Percentiles rank a stretch among this genome's conserved stretches.
Evolutionary conservation across 1,140 invertebrate genomes (phyloP).

Genomic region (Drosophila burlai): DNA sequence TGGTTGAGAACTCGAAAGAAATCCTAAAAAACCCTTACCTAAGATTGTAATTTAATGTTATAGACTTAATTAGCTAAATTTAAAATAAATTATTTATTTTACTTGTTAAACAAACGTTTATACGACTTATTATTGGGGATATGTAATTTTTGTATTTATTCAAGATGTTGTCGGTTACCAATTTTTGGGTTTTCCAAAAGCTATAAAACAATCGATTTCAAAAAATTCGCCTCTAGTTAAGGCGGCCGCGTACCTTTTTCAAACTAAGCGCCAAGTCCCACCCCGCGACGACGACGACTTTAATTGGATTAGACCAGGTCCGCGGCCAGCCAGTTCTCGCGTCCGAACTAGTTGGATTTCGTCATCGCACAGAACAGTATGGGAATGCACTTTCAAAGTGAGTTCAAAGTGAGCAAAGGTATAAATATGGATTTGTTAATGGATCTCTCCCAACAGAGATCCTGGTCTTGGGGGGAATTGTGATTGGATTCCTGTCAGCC

Average conservation of each 20-base stretch:
- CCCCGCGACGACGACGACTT: constrained; percentile 7
- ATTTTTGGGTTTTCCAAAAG: too few species aligned
- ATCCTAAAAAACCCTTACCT: not conserved
- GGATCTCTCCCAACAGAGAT: constrained; percentile 49
- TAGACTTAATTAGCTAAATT: not conserved
- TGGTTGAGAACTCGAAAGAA: constrained; percentile 4
- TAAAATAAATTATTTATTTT: constrained; percentile 13
- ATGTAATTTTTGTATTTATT: not conserved
- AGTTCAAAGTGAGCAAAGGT: not conserved
- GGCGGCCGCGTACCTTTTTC: not conserved
- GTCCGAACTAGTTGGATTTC: constrained; percentile 60
- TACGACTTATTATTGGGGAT: not conserved
- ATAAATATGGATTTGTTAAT: not conserved
- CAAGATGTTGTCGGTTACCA: not conserved
- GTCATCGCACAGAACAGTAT: constrained; percentile 42
- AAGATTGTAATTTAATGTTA: constrained; percentile 4
- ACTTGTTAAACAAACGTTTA: not conserved
- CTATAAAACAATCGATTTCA: not conserved
- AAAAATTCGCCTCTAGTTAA: constrained; percentile 4
- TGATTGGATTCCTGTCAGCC: constrained; percentile 55
- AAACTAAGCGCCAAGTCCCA: constrained; percentile 28
- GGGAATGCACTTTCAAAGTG: constrained; percentile 66
- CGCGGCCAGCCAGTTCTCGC: constrained; percentile 16
- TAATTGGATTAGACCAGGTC: constrained; percentile 66
- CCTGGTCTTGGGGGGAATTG: constrained; percentile 51